Percentiles rank a stretch among this genome's conserved stretches.
Conservation (phyloP, 2,113 vertebrate genomes). For the Tragelaphus scriptus region DNA sequence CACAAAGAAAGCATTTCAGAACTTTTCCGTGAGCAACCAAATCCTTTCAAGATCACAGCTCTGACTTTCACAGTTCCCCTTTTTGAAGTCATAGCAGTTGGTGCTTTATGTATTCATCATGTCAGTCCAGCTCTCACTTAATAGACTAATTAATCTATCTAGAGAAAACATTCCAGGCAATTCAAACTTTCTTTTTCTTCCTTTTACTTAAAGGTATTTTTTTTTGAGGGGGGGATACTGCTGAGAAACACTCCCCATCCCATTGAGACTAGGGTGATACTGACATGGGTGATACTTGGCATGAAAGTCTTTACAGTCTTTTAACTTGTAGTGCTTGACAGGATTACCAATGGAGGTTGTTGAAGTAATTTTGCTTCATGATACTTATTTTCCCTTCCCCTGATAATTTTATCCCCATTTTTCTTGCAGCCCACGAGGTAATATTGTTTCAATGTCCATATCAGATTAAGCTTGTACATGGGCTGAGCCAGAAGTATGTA, state of each 20-base stretch:
- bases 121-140: background rate
- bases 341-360: background rate
- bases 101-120: background rate
- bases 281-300: background rate
- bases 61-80: background rate
- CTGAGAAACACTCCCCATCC: background rate
- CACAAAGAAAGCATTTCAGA: conserved; percentile 36
- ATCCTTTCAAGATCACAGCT: conserved; percentile 18
- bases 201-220: background rate
- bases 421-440: background rate
- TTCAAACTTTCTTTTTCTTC: background rate
- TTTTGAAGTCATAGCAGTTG: background rate
- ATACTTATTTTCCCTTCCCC: background rate
- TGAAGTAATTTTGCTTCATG: background rate
- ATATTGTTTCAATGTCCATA: background rate
- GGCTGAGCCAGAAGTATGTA: background rate
- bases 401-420: background rate
- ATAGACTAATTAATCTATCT: conserved; percentile 16
- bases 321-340: background rate
- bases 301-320: background rate
- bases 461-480: background rate
- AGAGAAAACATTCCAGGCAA: background rate
- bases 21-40: background rate
- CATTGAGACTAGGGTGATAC: background rate
- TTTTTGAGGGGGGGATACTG: accelerated